phyloP scores from a whole-genome alignment of 2,888 invertebrate species.

The Cephus spinipes region DNA sequence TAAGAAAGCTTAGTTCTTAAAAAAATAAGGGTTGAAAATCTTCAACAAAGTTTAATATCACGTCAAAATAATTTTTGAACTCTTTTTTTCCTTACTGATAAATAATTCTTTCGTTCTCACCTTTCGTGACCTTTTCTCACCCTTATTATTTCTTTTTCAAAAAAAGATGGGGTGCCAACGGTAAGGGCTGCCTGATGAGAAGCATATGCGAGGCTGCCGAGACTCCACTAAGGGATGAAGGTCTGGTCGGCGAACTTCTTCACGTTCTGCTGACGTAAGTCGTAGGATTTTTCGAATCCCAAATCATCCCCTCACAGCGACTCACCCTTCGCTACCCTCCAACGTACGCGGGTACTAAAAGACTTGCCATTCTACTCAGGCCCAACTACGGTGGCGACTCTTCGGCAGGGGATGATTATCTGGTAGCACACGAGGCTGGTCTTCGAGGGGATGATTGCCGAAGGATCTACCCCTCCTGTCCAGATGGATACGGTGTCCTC shows the following conservation, averaged over 20 bases:
- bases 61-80: neutral
- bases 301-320: neutral
- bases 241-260: conserved; percentile 71
- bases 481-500: conserved; percentile 73
- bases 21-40: neutral
- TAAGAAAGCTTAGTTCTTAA: neutral
- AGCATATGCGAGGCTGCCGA: conserved; percentile 77
- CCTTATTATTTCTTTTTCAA: conserved; percentile 33
- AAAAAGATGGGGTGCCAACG: conserved; percentile 74
- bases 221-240: conserved; percentile 70
- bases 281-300: conserved; percentile 18
- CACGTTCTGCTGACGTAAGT: conserved; percentile 66
- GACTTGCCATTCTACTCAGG: conserved; percentile 54
- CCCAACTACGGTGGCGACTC: conserved; percentile 70
- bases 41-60: neutral
- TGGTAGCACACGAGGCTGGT: conserved; percentile 75
- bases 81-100: too few species aligned
- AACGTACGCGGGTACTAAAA: neutral
- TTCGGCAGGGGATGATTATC: conserved; percentile 71
- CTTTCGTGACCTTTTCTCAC: neutral
- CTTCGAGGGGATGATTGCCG: conserved; percentile 75
- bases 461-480: conserved; percentile 73
- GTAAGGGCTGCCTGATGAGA: conserved; percentile 75
- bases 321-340: neutral
- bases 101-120: neutral